Base-by-base conservation (phyloP, 2,888 invertebrate species). In the Ormyrus pomaceus region DNA sequence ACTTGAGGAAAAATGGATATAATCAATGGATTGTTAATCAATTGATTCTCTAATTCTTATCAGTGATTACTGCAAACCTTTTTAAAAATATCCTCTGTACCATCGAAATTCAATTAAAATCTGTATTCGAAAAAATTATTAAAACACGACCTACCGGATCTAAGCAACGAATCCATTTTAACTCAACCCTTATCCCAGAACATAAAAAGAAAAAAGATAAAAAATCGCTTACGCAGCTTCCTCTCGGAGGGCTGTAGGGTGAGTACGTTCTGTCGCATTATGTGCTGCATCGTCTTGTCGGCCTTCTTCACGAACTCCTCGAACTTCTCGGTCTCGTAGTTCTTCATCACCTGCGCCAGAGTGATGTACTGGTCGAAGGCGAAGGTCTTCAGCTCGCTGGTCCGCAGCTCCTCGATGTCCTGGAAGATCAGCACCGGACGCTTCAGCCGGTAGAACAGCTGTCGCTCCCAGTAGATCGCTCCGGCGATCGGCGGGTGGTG, bases 401-500 rank as follows among this genome's bases (percentile, higher is more conserved):
- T 92, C 86, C 95, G 94, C 81, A 96, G 91, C 86, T 96, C 95
- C 50, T 94, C 93, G 0, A 93, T 94, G 86, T 94, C 93, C 88
- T 95, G 94, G 86, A 97, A 97, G 77, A 93, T 94, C 86, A 97
- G 91, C 46, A 97, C 94, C 0, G 97, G 95, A 83, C 93, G 93
- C 88, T 96, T 97, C 85, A 98, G 93, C 84, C 94, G 94, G 84
- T 95, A 93, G 87, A 96, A 96, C 19, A 98, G 91, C 74, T 95
- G 93, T 64, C 96, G 93, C 11, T 95, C 95, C 98, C 98, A 98
- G 89, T 94, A 95, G 82, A 98, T 96, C 19, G 96, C 93, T 8
- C 98, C 97, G 5, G 96, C 94, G n/a, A 94, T 93, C 0, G 95
- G 95, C 0, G 97, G 96, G 85, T 96, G 95, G 86, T 96, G 94